Conservation (phyloP, 2,888 invertebrate species). For the Balanococcus diminutus region DNA sequence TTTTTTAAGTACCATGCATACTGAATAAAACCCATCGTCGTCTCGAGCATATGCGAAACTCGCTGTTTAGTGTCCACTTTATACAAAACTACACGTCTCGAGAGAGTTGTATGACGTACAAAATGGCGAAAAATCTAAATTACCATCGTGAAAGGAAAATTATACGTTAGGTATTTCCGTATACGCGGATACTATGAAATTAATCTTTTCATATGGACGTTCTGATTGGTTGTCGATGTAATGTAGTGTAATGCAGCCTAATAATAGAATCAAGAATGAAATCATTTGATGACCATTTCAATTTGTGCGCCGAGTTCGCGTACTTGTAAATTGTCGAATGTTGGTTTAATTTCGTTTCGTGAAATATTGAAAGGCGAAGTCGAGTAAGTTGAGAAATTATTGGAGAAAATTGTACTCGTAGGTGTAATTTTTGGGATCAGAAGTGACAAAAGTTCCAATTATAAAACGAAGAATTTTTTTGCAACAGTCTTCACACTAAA, state of each 20-base stretch:
- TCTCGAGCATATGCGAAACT: background rate
- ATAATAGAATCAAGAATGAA: background rate
- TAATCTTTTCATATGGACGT: background rate
- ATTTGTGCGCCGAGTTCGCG: background rate
- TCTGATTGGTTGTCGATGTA: background rate
- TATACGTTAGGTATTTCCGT: background rate
- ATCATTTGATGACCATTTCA: background rate
- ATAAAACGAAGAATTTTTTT: too few relatives aligned
- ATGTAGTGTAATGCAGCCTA: background rate
- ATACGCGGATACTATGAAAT: background rate
- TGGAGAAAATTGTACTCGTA: too few relatives aligned
- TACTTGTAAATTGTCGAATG: background rate
- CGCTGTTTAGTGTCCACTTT: background rate
- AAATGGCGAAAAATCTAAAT: background rate
- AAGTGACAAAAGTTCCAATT: too few relatives aligned
- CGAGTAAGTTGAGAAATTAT: too few relatives aligned
- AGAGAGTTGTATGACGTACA: background rate
- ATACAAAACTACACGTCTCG: background rate
- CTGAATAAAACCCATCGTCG: background rate
- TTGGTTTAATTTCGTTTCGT: too few relatives aligned
- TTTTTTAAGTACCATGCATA: background rate
- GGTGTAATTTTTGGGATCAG: too few relatives aligned
- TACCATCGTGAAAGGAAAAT: constrained; percentile 1
- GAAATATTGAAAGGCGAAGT: too few relatives aligned
- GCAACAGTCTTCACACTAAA: too few relatives aligned